Percentiles rank a stretch among this genome's conserved stretches.
Evolutionary conservation across 2,888 invertebrate genomes (phyloP).

Genomic region (Polia nebulosa): DNA sequence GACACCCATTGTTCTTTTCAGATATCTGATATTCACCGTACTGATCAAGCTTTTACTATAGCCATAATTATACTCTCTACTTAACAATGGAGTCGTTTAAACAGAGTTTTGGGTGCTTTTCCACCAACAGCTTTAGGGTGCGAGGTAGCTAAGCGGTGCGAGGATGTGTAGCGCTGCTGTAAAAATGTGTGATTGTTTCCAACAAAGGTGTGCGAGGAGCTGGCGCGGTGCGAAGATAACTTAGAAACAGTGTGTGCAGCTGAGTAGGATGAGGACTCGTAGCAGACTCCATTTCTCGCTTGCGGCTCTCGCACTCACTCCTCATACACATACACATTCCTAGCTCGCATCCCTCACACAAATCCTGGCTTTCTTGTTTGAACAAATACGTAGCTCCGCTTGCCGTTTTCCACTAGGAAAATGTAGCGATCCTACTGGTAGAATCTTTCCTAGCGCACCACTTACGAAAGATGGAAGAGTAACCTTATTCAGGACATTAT

Average conservation of each 20-base stretch:
- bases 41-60: conserved; percentile 6
- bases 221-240: no score
- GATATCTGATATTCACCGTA: conserved; percentile 24
- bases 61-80: neutral
- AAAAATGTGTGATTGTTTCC: neutral
- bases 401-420: neutral
- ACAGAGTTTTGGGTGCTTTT: neutral
- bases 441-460: neutral
- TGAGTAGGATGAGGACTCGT: no score
- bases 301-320: neutral
- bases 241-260: no score
- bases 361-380: neutral
- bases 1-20: conserved; percentile 33
- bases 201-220: neutral
- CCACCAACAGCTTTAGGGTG: neutral
- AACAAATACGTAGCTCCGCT: neutral
- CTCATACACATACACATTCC: neutral
- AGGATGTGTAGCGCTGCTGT: neutral
- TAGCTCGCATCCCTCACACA: neutral
- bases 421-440: neutral
- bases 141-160: neutral
- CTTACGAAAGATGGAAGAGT: neutral
- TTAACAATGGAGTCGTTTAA: neutral
- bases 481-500: conserved; percentile 7
- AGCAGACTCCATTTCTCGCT: neutral